These are phyloP conservation scores for Microctenopoma stevenorrisi DNA, from an alignment of 2,797 vertebrate genomes.

Conservation along the genomic window DNA sequence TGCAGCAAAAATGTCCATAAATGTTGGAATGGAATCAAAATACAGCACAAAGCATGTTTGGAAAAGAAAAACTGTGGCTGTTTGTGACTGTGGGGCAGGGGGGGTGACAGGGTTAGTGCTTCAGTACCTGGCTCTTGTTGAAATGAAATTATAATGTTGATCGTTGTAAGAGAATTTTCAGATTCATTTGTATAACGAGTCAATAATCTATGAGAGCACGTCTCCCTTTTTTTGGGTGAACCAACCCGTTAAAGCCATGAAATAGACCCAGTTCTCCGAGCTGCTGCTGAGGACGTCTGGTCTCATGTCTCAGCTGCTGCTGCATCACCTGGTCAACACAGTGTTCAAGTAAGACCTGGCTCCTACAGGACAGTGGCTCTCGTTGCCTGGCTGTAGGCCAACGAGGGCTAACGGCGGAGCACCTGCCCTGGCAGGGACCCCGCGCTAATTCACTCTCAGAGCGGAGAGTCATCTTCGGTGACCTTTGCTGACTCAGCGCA, in stretches of 20 bases:
- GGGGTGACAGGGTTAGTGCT: no score
- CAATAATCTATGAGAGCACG: no score
- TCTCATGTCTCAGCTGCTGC: slow-evolving; percentile 56
- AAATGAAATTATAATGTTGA: no score
- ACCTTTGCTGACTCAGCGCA: slow-evolving; percentile 73
- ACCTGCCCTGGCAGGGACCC: slow-evolving; percentile 57
- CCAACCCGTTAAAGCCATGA: slow-evolving; percentile 20
- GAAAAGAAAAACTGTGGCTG: no score
- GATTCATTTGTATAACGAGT: no score
- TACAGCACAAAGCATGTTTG: no score
- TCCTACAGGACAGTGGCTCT: slow-evolving; percentile 65
- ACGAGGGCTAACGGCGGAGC: slow-evolving; percentile 53
- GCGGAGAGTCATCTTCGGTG: slow-evolving; percentile 55
- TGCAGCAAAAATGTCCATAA: no score
- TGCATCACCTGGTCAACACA: slow-evolving; percentile 46
- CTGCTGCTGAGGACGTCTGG: slow-evolving; percentile 47
- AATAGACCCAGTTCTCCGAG: slow-evolving; percentile 37
- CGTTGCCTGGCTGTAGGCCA: slow-evolving; percentile 61
- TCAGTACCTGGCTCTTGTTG: no score
- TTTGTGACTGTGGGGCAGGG: no score
- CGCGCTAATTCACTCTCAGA: slow-evolving; percentile 64
- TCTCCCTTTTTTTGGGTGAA: slow-evolving; percentile 9
- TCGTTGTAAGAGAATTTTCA: no score
- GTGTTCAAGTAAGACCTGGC: slow-evolving; percentile 59
- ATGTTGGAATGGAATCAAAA: no score